phyloP scores from a whole-genome alignment of 2,113 vertebrate genomes.

The Zeus faber region DNA sequence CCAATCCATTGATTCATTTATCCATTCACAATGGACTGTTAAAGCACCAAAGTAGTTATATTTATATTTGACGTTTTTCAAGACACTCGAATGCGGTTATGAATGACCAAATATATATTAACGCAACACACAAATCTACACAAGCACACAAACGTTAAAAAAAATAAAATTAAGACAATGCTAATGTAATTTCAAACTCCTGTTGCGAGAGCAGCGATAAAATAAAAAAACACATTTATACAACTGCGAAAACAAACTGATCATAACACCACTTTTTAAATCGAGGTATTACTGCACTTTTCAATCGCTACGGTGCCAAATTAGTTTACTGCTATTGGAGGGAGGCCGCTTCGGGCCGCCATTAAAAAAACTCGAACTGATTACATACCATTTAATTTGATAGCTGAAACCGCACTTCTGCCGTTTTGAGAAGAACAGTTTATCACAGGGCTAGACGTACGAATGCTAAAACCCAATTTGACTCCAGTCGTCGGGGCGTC shows the following conservation, averaged over 20 bases:
- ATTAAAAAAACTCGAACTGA: constrained; percentile 73
- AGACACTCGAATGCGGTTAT: background rate
- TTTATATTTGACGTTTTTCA: background rate
- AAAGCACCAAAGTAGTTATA: too few species aligned
- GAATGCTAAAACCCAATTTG: constrained; percentile 72
- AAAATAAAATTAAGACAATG: too few species aligned
- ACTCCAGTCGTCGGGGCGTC: constrained; percentile 66
- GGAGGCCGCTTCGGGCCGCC: constrained; percentile 55
- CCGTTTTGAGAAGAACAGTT: constrained; percentile 64
- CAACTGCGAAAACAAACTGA: constrained; percentile 44
- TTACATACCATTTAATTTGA: constrained; percentile 76
- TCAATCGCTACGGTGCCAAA: constrained; percentile 63
- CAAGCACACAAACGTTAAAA: constrained; percentile 31
- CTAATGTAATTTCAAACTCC: too few species aligned
- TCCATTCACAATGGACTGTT: too few species aligned
- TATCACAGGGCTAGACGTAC: constrained; percentile 63
- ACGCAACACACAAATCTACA: constrained; percentile 2
- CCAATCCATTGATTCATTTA: too few species aligned
- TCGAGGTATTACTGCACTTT: constrained; percentile 62
- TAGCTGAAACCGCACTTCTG: constrained; percentile 62
- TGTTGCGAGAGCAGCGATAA: too few species aligned
- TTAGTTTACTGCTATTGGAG: constrained; percentile 61
- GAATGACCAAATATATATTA: background rate
- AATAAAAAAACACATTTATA: constrained; percentile 1
- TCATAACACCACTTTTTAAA: constrained; percentile 61